phyloP scores from a whole-genome alignment of 1,140 invertebrate genomes.

The Euura saliciscinereae region DNA sequence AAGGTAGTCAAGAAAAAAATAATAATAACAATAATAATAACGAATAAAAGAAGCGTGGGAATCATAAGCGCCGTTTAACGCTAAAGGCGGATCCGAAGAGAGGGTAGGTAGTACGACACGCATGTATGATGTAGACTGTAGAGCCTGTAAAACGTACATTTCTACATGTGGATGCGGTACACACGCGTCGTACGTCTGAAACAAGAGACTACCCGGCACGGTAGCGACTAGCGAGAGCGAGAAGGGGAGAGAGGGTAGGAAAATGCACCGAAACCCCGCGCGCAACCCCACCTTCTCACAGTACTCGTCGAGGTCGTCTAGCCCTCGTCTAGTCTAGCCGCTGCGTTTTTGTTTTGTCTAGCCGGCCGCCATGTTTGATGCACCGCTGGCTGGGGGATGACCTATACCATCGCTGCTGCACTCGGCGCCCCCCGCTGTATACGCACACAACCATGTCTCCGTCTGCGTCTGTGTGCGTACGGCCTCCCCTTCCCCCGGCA shows the following conservation, averaged over 20 bases:
- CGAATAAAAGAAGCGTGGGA: too few species aligned
- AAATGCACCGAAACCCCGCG: not conserved
- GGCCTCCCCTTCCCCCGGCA: not conserved
- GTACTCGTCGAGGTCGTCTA: slow-evolving; percentile 9
- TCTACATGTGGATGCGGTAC: too few species aligned
- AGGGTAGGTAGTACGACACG: too few species aligned
- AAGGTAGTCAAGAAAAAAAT: too few species aligned
- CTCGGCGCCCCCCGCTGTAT: not conserved
- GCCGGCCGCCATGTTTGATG: slow-evolving; percentile 29
- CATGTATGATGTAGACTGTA: too few species aligned
- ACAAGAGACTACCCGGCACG: too few species aligned
- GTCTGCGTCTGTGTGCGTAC: not conserved
- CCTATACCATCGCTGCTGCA: slow-evolving; percentile 9
- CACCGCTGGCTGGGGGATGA: slow-evolving; percentile 30
- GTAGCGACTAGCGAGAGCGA: too few species aligned
- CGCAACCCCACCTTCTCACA: not conserved
- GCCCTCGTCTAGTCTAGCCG: slow-evolving; percentile 15
- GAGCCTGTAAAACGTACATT: too few species aligned
- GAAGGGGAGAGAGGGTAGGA: not conserved
- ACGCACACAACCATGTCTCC: not conserved
- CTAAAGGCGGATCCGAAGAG: too few species aligned
- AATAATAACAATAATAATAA: too few species aligned
- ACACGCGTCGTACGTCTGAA: too few species aligned
- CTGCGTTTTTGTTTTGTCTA: slow-evolving; percentile 29
- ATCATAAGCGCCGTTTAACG: too few species aligned